A percentile compares a stretch with the other conserved stretches of the same genome.
Evolutionary conservation across 2,113 vertebrate genomes (phyloP).

Genomic region (Microcebus tavaratra): DNA sequence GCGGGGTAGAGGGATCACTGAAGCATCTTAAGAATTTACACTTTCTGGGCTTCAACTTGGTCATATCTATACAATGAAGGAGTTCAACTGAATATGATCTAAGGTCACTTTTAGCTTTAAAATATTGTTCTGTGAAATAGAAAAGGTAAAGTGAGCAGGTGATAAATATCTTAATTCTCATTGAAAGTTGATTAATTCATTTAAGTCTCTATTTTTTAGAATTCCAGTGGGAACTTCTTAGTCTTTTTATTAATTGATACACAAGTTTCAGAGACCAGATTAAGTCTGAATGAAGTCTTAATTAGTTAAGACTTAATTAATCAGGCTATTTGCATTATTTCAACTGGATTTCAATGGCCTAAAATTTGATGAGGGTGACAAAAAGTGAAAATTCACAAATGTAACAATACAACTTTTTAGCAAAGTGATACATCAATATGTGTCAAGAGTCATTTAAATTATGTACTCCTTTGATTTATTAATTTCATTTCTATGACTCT

Average conservation of each 20-base stretch:
- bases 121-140: not conserved
- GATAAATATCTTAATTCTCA: not conserved
- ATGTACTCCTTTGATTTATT: not conserved
- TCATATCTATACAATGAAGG: not conserved
- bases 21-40: not conserved
- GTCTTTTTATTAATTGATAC: not conserved
- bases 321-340: too few relatives aligned
- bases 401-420: not conserved
- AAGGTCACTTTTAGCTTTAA: not conserved
- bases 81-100: not conserved
- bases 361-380: not conserved
- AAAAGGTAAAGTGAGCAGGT: not conserved
- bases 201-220: not conserved
- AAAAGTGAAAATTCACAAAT: conserved; percentile 8
- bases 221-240: not conserved
- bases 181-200: not conserved
- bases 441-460: not conserved
- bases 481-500: not conserved
- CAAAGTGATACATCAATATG: not conserved
- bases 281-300: not conserved
- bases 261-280: not conserved
- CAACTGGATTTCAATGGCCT: not conserved
- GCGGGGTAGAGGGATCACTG: not conserved
- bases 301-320: too few relatives aligned
- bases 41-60: not conserved